Percentiles rank a stretch among this genome's conserved stretches.
These are phyloP conservation scores for Drosophila limbata DNA, from an alignment of 2,888 invertebrate genomes.

Conservation along the genomic window DNA sequence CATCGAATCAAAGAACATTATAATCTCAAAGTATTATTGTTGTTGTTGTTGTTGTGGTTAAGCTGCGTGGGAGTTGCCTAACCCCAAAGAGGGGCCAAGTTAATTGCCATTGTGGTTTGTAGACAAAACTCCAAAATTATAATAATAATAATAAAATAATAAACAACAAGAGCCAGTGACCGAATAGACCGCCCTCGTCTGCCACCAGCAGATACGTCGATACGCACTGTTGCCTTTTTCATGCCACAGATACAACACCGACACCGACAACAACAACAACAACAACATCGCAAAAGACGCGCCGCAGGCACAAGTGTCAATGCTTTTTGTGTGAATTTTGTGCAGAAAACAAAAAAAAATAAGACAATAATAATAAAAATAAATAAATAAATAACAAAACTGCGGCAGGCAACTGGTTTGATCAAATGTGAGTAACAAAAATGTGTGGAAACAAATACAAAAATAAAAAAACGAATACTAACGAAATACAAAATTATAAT, in stretches of 20 bases:
- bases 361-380: slow-evolving; percentile 15
- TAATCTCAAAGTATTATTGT: slow-evolving; percentile 7
- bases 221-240: slow-evolving; percentile 76
- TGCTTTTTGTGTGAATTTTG: slow-evolving; percentile 67
- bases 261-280: slow-evolving; percentile 42
- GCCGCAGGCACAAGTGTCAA: slow-evolving; percentile 76
- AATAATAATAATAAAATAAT: slow-evolving; percentile 10
- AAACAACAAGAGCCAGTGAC: slow-evolving; percentile 64
- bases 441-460: slow-evolving; percentile 6
- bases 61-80: slow-evolving; percentile 62
- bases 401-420: slow-evolving; percentile 40
- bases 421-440: slow-evolving; percentile 47
- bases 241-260: slow-evolving; percentile 63
- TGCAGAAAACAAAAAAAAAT: slow-evolving; percentile 38
- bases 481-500: slow-evolving; percentile 11
- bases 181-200: slow-evolving; percentile 52
- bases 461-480: slow-evolving; percentile 5
- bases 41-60: slow-evolving; percentile 12
- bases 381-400: slow-evolving; percentile 22
- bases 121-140: slow-evolving; percentile 24
- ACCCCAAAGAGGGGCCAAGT: slow-evolving; percentile 39
- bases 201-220: slow-evolving; percentile 50
- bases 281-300: slow-evolving; percentile 58
- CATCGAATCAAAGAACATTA: slow-evolving; percentile 30
- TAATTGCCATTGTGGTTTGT: slow-evolving; percentile 62